Evolutionary conservation across 2,888 invertebrate species (phyloP).

Genomic region (Selenia dentaria): DNA sequence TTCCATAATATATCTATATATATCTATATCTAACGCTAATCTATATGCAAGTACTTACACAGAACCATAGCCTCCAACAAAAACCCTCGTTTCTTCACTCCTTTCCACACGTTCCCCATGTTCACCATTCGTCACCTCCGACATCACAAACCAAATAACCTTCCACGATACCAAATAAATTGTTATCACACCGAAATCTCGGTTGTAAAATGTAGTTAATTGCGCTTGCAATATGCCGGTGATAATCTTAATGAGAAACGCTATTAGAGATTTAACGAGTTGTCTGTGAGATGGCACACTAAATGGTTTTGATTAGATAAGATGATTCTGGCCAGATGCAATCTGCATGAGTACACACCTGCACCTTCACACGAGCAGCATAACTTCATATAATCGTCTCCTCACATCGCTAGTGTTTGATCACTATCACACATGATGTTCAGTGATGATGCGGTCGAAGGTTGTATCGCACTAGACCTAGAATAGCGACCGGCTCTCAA

Average conservation of each 20-base stretch:
- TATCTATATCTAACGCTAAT: no score
- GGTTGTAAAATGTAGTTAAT: slow-evolving; percentile 9
- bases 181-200: slow-evolving; percentile 9
- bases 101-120: slow-evolving; percentile 49
- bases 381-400: no score
- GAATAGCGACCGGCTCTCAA: no score
- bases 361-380: no score
- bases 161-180: background rate
- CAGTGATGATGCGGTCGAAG: no score
- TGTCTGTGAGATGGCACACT: background rate
- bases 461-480: no score
- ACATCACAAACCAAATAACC: slow-evolving; percentile 10
- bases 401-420: no score
- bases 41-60: no score
- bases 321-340: background rate
- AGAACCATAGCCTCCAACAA: slow-evolving; percentile 48
- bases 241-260: slow-evolving; percentile 5
- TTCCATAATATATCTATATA: no score
- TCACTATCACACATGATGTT: no score
- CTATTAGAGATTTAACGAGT: background rate
- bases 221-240: background rate
- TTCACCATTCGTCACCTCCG: slow-evolving; percentile 33
- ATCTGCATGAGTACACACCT: no score
- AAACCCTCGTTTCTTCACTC: slow-evolving; percentile 45
- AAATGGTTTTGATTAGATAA: background rate